Base-by-base conservation (phyloP, 2,113 vertebrate species). In the Labeo catla region DNA sequence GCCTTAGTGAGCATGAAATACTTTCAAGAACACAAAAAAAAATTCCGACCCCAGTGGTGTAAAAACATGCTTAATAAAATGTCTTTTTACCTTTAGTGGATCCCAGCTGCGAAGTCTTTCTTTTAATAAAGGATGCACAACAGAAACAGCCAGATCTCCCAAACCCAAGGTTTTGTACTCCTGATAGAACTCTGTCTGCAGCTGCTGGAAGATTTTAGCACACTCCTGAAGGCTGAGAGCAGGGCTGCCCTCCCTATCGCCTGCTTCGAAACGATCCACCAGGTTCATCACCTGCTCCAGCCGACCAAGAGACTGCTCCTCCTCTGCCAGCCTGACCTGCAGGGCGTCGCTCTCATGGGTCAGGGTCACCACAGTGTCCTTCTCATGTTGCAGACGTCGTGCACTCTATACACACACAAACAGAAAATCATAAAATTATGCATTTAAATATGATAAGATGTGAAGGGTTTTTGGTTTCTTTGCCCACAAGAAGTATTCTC, bases 301-400 rank as follows among this genome's bases (percentile, higher is more conserved):
- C 88, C 95, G 97, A 83, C 91, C 86, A 73, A 99, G 96, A 6
- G 94, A 92, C 0, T 91, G 95, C 85, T 96, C 95, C 91, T 99
- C 97, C 0, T 93, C 93, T 0, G 92, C 91, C 52, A 99, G 94
- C 12, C 96, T 94, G 84, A 93, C 93, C 0, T 96, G 91, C 91
- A 97, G 93, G 45, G 96, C 95, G 49, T 95, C 92, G 4, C 97
- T 96, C 94, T 99, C 98, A 0, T 99, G 98, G 15, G 93, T 96
- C 65, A 99, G 94, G 91, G 95, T 95, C 86, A 99, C 94, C 43
- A 99, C 98, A 83, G 97, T 95, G 90, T 99, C 98, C 9, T 95
- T 95, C 93, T 99, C 98, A 0, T 98, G 96, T 93, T 98, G 98
- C 87, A 99, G 95, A 91, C 97, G 97, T 84, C 98, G 95, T 91